Evolutionary conservation across 1,140 invertebrate genomes (phyloP).

Genomic region (Xylocopa sonorina): DNA sequence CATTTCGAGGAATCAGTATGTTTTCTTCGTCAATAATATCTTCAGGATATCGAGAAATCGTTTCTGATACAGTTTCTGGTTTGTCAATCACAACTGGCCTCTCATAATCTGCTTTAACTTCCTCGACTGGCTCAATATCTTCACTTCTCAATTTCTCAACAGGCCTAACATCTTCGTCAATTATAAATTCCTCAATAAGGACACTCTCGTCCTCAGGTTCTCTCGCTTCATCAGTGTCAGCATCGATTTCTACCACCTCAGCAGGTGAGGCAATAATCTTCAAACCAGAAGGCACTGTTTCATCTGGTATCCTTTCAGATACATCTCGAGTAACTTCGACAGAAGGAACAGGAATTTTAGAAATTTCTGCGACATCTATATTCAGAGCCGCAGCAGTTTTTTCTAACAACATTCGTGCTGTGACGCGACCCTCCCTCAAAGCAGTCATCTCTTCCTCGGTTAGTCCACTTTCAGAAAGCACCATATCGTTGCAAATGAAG

Average conservation of each 20-base stretch:
- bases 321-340: neutral
- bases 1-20: constrained; percentile 32
- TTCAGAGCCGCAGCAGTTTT: neutral
- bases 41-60: neutral
- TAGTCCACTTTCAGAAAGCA: constrained; percentile 22
- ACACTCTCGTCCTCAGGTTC: neutral
- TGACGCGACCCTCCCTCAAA: constrained; percentile 12
- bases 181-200: neutral
- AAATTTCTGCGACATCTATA: neutral
- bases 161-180: neutral
- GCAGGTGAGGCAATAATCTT: too few species aligned
- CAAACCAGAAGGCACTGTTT: too few species aligned
- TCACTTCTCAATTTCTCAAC: neutral
- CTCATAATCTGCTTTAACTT: neutral
- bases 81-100: neutral
- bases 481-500: constrained; percentile 55
- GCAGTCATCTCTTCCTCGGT: constrained; percentile 34
- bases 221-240: neutral
- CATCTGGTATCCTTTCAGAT: neutral
- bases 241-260: neutral
- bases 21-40: neutral
- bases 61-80: neutral
- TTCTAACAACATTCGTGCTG: neutral
- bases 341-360: neutral
- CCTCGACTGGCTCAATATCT: neutral